Evolutionary conservation across 2,888 invertebrate genomes (phyloP).

Genomic region (Apoda limacodes): DNA sequence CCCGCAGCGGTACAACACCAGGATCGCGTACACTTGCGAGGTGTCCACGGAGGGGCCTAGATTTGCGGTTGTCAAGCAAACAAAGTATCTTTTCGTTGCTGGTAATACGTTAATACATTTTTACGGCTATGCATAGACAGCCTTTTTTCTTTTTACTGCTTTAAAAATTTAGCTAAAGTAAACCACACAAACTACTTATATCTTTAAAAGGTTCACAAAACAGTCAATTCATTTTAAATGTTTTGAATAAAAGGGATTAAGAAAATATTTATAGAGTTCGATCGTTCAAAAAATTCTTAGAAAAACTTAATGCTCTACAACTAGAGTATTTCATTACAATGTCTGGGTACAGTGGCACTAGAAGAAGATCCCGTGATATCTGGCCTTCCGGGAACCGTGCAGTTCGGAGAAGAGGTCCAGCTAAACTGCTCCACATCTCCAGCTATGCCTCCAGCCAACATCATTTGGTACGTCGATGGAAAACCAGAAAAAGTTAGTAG

Average conservation of each 20-base stretch:
- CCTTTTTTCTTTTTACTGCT: too few relatives aligned
- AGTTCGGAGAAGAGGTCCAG: conserved; percentile 47
- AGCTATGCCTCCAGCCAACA: conserved; percentile 55
- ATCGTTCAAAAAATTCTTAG: too few relatives aligned
- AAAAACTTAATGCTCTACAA: too few relatives aligned
- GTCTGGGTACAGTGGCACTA: conserved; percentile 35
- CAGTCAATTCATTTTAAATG: too few relatives aligned
- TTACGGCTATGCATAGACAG: too few relatives aligned
- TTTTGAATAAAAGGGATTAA: too few relatives aligned
- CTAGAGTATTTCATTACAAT: too few relatives aligned
- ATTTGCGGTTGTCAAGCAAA: conserved; percentile 57
- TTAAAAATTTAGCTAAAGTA: too few relatives aligned
- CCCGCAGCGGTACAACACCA: conserved; percentile 42
- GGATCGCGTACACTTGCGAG: conserved; percentile 52
- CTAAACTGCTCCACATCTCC: conserved; percentile 51
- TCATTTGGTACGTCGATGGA: conserved; percentile 55
- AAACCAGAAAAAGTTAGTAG: conserved; percentile 42
- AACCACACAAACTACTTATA: too few relatives aligned
- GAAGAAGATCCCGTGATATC: conserved; percentile 47
- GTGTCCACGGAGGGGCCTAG: conserved; percentile 57
- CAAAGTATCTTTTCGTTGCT: conserved; percentile 54
- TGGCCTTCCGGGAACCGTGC: conserved; percentile 42
- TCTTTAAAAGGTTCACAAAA: too few relatives aligned
- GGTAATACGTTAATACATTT: too few relatives aligned
- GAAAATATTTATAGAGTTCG: too few relatives aligned